phyloP scores from a whole-genome alignment of 2,113 vertebrate species.

The Spea bombifrons region DNA sequence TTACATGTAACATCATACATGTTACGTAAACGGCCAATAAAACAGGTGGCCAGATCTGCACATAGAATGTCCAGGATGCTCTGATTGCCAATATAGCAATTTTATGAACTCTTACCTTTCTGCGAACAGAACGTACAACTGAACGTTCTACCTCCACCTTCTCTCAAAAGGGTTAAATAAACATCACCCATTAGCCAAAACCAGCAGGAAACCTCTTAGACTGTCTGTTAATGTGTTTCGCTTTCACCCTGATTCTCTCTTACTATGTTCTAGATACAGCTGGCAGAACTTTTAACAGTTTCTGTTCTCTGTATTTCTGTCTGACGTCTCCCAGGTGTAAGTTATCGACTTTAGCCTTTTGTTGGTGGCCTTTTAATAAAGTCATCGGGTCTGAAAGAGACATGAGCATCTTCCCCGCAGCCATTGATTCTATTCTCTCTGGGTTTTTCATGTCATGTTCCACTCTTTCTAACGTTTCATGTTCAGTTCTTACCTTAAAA shows the following conservation, averaged over 20 bases:
- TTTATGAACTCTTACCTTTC: too few relatives aligned
- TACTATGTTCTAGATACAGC: slow-evolving; percentile 25
- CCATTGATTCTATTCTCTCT: neutral
- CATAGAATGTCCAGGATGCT: too few relatives aligned
- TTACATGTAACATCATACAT: too few relatives aligned
- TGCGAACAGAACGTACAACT: too few relatives aligned
- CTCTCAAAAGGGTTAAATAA: neutral
- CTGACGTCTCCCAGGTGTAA: neutral
- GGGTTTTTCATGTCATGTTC: neutral
- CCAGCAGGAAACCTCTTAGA: slow-evolving; percentile 35
- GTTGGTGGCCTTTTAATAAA: neutral
- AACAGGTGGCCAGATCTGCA: too few relatives aligned
- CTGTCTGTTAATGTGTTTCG: slow-evolving; percentile 17
- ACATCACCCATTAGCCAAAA: neutral
- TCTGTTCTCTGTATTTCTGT: neutral
- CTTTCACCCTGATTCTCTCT: slow-evolving; percentile 33
- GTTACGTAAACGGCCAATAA: too few relatives aligned
- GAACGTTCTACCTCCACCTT: too few relatives aligned
- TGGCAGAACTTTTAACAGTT: neutral
- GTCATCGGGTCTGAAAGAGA: neutral
- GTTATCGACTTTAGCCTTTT: neutral
- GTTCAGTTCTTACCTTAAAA: too few relatives aligned
- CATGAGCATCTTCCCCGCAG: neutral
- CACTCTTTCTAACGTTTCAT: neutral
- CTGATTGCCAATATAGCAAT: too few relatives aligned